Evolutionary conservation across 92 coral and sea anemone genomes (phyloP), one percentile per base, ranked within the genome.

Genomic region (Parazoanthus swiftii): DNA sequence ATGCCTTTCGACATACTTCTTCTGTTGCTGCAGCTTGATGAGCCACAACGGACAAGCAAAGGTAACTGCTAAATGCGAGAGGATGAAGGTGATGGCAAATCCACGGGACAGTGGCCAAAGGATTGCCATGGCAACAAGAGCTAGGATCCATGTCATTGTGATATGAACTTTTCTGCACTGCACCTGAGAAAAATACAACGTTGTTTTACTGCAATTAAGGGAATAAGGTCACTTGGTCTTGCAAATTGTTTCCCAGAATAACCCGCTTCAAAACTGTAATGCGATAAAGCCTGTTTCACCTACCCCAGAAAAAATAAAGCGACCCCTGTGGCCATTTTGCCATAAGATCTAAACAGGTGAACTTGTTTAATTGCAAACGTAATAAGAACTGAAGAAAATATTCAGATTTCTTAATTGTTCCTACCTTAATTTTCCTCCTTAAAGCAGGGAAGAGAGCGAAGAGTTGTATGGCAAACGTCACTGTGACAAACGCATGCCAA

Each of bases 401-500:
- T 21, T 33, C 66, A 23, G 50, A 3, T 77, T n/a, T 4, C 50
- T 9, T 46, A 8, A 48, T 0, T 1, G 1, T 15, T 0, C 73
- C 14, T 79, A 97, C 99, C 99, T 97, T 97, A 37, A 97, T 79
- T 86, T 97, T 95, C 76, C 95, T 92, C 85, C 99, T 92, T 50
- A 97, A 94, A 33, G 91, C 77, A 8, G 99, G 99, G 76, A 97
- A 93, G 23, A 97, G 90, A 48, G 99, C 99, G 83, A 97, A 97
- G 33, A 97, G 88, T 74, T 93, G 95, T 90, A 97, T 92, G 39
- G 98, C 97, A 74, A 95, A 88, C 6, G 92, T 90, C 21, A 97
- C 99, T 7, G 96, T 97, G 6, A 91, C 97, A 91, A 97, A 95
- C 1, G 95, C 98, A 81, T 97, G 99, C 97, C 95, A 95, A 3